Conservation (phyloP, 2,888 invertebrate species). For the Alloscopus bannaensis region DNA sequence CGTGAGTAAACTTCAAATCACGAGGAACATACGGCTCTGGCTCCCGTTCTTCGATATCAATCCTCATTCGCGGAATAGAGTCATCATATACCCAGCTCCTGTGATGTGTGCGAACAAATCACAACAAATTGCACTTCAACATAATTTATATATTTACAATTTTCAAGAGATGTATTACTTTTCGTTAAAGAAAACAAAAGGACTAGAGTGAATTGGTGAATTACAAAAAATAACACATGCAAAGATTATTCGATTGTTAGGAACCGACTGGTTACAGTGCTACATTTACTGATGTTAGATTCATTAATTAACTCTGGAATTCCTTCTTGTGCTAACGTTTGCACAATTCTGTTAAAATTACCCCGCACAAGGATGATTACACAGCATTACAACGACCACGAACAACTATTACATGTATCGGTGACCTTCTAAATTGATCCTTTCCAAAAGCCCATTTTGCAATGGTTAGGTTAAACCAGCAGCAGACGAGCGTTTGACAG, state of each 20-base stretch:
- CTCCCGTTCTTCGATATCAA: slow-evolving; percentile 41
- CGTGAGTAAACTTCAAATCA: slow-evolving; percentile 65
- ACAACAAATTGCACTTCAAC: neutral
- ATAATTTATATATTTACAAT: slow-evolving; percentile 7
- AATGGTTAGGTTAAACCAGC: neutral
- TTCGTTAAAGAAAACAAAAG: slow-evolving; percentile 18
- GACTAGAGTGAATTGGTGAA: slow-evolving; percentile 6
- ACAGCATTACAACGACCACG: too few relatives aligned
- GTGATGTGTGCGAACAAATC: slow-evolving; percentile 3
- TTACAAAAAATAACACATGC: neutral
- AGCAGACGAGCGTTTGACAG: slow-evolving; percentile 8
- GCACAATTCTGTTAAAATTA: too few relatives aligned
- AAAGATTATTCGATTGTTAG: neutral
- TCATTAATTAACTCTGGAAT: too few relatives aligned
- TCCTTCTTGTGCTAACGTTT: too few relatives aligned
- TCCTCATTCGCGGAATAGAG: slow-evolving; percentile 53
- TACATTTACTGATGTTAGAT: too few relatives aligned
- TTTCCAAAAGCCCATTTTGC: too few relatives aligned
- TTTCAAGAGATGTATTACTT: slow-evolving; percentile 9
- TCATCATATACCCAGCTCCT: slow-evolving; percentile 49
- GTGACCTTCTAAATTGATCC: too few relatives aligned
- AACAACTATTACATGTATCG: too few relatives aligned
- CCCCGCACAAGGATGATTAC: too few relatives aligned
- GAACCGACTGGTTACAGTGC: neutral
- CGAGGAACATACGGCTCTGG: slow-evolving; percentile 48